Conservation (phyloP, 2,888 invertebrate species). For the Cactoblastis cactorum region DNA sequence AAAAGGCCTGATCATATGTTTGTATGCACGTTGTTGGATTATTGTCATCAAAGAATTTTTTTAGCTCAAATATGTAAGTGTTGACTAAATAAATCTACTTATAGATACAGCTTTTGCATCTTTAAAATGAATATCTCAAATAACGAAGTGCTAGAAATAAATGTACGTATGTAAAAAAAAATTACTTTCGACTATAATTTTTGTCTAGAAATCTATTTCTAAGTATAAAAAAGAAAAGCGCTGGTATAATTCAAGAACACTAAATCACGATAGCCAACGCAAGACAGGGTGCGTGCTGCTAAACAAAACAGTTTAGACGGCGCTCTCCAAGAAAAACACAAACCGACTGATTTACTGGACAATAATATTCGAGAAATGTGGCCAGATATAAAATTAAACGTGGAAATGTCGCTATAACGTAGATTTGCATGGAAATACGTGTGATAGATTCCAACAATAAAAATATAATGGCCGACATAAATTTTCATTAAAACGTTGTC, state of each 20-base stretch:
- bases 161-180: neutral
- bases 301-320: slow-evolving; percentile 68
- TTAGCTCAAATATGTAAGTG: no score
- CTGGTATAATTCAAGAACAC: slow-evolving; percentile 48
- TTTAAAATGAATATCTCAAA: no score
- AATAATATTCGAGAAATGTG: slow-evolving; percentile 72
- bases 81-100: no score
- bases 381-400: slow-evolving; percentile 69
- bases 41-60: no score
- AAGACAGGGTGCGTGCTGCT: slow-evolving; percentile 74
- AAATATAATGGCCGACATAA: slow-evolving; percentile 9
- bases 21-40: no score
- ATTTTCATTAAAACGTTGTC: slow-evolving; percentile 12
- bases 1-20: no score
- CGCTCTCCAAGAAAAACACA: slow-evolving; percentile 71
- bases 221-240: slow-evolving; percentile 19
- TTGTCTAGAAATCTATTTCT: slow-evolving; percentile 4
- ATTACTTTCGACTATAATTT: neutral
- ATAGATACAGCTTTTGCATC: no score
- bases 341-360: slow-evolving; percentile 74
- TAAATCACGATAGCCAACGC: slow-evolving; percentile 68
- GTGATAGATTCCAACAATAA: slow-evolving; percentile 10
- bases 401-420: slow-evolving; percentile 61
- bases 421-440: slow-evolving; percentile 43
- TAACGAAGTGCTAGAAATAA: neutral